Evolutionary conservation across 2,888 invertebrate genomes (phyloP).

Genomic region (Orgyia antiqua): DNA sequence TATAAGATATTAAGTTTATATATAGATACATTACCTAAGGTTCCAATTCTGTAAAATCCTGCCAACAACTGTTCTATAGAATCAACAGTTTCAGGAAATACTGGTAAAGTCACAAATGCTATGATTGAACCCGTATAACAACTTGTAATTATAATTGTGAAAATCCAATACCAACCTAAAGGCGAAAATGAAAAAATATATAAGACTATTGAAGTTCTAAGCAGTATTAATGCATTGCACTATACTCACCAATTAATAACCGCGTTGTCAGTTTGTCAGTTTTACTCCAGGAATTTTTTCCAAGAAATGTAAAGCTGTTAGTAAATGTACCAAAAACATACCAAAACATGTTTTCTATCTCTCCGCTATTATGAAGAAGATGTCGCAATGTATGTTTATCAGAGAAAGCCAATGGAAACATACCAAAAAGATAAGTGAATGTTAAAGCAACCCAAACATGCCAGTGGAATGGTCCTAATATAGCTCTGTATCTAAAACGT

Average conservation of each 20-base stretch:
- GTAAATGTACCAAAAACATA: constrained; percentile 92
- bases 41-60: constrained; percentile 84
- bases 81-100: constrained; percentile 86
- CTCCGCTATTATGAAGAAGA: constrained; percentile 82
- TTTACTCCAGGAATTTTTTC: constrained; percentile 84
- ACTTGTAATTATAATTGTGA: constrained; percentile 89
- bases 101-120: constrained; percentile 88
- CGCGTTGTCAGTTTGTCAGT: constrained; percentile 83
- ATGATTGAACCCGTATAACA: constrained; percentile 92
- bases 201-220: no score
- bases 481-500: constrained; percentile 83
- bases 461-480: constrained; percentile 90
- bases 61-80: constrained; percentile 81
- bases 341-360: constrained; percentile 92
- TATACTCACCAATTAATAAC: constrained; percentile 81
- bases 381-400: constrained; percentile 83
- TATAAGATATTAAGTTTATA: no score
- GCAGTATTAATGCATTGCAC: no score
- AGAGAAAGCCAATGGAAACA: constrained; percentile 86
- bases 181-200: constrained; percentile 2
- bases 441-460: constrained; percentile 87
- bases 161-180: constrained; percentile 89
- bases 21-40: constrained; percentile 81
- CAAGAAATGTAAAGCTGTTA: constrained; percentile 85
- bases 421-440: constrained; percentile 83